Percentiles rank a stretch among this genome's conserved stretches.
phyloP scores from a whole-genome alignment of 2,888 invertebrate species.

The Hirtodrosophila confusa region DNA sequence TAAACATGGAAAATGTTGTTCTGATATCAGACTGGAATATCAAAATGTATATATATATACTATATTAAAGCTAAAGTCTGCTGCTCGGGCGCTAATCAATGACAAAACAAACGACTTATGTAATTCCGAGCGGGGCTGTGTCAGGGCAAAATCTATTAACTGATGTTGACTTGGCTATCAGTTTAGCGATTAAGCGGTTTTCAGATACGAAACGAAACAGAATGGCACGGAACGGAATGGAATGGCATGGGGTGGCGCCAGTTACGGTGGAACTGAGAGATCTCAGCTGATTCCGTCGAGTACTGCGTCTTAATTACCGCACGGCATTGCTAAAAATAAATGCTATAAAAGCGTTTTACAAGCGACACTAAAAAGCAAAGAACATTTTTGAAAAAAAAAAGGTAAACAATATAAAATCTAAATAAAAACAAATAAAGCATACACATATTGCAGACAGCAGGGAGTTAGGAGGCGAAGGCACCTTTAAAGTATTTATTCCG shows the following conservation, averaged over 20 bases:
- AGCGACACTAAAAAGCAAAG: conserved; percentile 7
- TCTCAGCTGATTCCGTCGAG: conserved; percentile 53
- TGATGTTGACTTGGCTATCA: conserved; percentile 53
- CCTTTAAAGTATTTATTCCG: no score
- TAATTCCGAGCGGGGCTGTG: conserved; percentile 20
- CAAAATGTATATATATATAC: not conserved
- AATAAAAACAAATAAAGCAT: not conserved
- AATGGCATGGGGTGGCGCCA: conserved; percentile 27
- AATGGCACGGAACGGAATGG: no score
- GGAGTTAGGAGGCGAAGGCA: no score
- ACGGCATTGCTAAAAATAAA: conserved; percentile 38
- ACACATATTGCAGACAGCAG: not conserved
- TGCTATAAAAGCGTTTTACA: conserved; percentile 13
- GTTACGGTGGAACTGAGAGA: conserved; percentile 36
- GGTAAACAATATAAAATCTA: not conserved
- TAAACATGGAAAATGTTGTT: not conserved
- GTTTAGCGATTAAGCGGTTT: conserved; percentile 39
- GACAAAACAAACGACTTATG: conserved; percentile 58
- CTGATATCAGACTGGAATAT: not conserved
- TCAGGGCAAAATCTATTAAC: conserved; percentile 19
- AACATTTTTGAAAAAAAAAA: not conserved
- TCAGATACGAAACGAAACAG: conserved; percentile 19
- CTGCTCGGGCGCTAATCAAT: conserved; percentile 66
- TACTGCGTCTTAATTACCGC: conserved; percentile 63
- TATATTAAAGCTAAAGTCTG: not conserved